phyloP scores from a whole-genome alignment of 2,797 vertebrate genomes.

The Hyperoplus lanceolatus region DNA sequence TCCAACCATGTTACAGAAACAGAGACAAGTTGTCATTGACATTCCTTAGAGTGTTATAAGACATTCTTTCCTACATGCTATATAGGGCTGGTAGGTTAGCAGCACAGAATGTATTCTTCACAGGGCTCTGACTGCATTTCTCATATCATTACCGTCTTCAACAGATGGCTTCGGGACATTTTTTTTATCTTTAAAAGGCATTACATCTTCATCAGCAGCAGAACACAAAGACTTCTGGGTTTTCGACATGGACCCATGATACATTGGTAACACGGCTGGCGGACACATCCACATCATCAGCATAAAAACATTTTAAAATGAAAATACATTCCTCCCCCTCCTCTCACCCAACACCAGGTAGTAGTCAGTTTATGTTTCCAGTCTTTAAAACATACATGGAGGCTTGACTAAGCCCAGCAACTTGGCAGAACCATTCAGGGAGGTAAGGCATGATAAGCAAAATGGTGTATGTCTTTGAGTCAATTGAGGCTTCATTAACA shows the following conservation, averaged over 20 bases:
- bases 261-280: not conserved
- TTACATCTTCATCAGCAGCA: conserved; percentile 18
- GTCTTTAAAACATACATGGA: conserved; percentile 18
- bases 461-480: conserved; percentile 19
- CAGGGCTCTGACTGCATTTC: not conserved
- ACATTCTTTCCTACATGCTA: conserved; percentile 2
- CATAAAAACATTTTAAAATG: conserved; percentile 21
- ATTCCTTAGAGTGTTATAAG: conserved; percentile 12
- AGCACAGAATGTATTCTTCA: not conserved
- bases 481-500: not conserved
- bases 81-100: conserved; percentile 20
- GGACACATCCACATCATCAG: conserved; percentile 11
- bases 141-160: conserved; percentile 6
- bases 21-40: conserved; percentile 12
- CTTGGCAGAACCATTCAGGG: not conserved
- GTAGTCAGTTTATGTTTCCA: conserved; percentile 5
- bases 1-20: not conserved
- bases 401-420: conserved; percentile 12
- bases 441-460: not conserved
- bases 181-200: conserved; percentile 13
- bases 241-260: not conserved
- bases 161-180: conserved; percentile 37
- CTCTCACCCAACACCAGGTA: not conserved
- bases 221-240: not conserved
- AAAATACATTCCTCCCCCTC: conserved; percentile 1